phyloP scores from a whole-genome alignment of 2,797 vertebrate species.

The Danio jaintianensis region DNA sequence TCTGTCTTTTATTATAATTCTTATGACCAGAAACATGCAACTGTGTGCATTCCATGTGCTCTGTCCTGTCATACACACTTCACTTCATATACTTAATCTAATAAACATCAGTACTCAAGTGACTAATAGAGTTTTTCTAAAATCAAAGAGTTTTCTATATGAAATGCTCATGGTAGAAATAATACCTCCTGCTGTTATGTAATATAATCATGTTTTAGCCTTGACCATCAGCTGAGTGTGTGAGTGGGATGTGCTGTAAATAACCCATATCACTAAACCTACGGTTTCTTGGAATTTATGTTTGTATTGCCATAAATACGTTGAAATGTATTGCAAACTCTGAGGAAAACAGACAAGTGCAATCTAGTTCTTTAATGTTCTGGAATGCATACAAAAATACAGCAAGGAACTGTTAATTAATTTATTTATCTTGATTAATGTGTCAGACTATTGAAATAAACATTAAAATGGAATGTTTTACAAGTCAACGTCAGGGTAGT shows the following conservation, averaged over 20 bases:
- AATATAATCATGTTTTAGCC: slow-evolving; percentile 4
- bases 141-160: not conserved
- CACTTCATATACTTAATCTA: not conserved
- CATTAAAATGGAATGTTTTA: not conserved
- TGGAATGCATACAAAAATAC: not conserved
- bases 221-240: slow-evolving; percentile 1
- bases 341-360: slow-evolving; percentile 7
- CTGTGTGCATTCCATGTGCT: not conserved
- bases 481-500: not conserved
- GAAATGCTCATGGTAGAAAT: not conserved
- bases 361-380: not conserved
- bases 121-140: not conserved
- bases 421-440: not conserved
- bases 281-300: slow-evolving; percentile 7
- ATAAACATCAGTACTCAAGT: not conserved
- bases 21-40: not conserved
- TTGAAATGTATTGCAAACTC: not conserved
- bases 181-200: not conserved
- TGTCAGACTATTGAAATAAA: not conserved
- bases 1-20: not conserved
- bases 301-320: not conserved
- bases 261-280: not conserved
- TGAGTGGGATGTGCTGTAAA: slow-evolving; percentile 8
- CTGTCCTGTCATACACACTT: not conserved
- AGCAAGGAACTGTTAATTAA: not conserved